phyloP scores from a whole-genome alignment of 1,140 invertebrate species.

The Penaeus japonicus region DNA sequence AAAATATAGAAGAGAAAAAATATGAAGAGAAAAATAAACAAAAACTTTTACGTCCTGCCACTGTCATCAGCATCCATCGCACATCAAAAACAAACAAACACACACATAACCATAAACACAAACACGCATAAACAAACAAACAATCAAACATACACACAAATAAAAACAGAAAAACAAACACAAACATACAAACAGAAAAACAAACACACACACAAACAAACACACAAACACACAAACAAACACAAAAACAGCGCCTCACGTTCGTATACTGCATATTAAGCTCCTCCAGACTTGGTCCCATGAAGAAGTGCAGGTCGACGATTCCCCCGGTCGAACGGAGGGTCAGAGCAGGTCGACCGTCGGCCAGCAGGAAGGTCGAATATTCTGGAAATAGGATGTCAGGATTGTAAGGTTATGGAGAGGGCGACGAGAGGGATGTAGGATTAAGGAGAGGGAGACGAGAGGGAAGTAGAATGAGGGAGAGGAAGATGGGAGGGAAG shows the following conservation, averaged over 20 bases:
- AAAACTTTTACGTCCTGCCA: too few species aligned
- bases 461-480: too few species aligned
- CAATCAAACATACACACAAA: not conserved
- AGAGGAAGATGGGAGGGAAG: not conserved
- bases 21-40: too few species aligned
- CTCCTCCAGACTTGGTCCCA: constrained; percentile 66
- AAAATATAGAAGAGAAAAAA: too few species aligned
- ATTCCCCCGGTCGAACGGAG: constrained; percentile 63
- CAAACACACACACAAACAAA: not conserved
- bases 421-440: not conserved
- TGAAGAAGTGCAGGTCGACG: constrained; percentile 66
- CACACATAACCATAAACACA: too few species aligned
- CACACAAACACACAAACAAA: constrained; percentile 43
- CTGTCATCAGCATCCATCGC: too few species aligned
- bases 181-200: not conserved
- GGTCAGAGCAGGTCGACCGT: constrained; percentile 60
- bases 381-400: constrained; percentile 16
- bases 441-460: not conserved
- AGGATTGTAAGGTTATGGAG: not conserved
- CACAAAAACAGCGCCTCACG: not conserved
- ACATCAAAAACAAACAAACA: not conserved
- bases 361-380: constrained; percentile 50
- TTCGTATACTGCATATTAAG: constrained; percentile 67
- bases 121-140: too few species aligned
- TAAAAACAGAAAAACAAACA: too few species aligned